phyloP scores from a whole-genome alignment of 2,888 invertebrate species.

The Cylindroiulus punctatus region DNA sequence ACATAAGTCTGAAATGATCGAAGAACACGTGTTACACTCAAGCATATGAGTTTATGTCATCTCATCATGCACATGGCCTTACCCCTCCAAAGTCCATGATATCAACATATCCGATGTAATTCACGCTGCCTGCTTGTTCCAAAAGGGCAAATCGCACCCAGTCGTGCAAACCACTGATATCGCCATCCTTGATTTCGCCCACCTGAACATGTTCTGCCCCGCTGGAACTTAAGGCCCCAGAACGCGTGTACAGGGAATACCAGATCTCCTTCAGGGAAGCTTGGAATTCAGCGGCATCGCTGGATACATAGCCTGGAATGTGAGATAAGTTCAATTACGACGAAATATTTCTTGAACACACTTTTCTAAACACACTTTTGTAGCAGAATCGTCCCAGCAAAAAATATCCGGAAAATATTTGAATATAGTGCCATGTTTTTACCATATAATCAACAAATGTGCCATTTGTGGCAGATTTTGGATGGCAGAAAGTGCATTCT shows the following conservation, averaged over 20 bases:
- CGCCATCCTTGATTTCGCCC: constrained; percentile 82
- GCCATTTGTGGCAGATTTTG: too few species aligned
- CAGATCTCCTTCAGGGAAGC: constrained; percentile 64
- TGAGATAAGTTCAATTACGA: too few species aligned
- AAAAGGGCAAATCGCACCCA: constrained; percentile 87
- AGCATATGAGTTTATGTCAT: too few species aligned
- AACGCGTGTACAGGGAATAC: constrained; percentile 65
- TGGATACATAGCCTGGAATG: constrained; percentile 29
- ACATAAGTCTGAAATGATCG: constrained; percentile 50
- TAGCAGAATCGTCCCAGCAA: too few species aligned
- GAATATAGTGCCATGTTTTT: too few species aligned
- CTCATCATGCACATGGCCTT: not conserved
- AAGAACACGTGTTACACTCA: not conserved
- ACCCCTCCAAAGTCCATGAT: constrained; percentile 72
- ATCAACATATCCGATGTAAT: constrained; percentile 83
- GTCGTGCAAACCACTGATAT: constrained; percentile 83
- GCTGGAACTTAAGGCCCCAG: constrained; percentile 76
- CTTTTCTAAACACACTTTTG: too few species aligned
- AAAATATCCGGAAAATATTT: too few species aligned
- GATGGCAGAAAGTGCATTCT: too few species aligned
- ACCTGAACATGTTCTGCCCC: constrained; percentile 94
- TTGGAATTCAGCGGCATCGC: constrained; percentile 60
- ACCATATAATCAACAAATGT: too few species aligned
- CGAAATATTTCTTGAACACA: too few species aligned
- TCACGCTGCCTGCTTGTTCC: constrained; percentile 76